phyloP scores from a whole-genome alignment of 2,113 vertebrate genomes.

The Neodon shergylaensis region DNA sequence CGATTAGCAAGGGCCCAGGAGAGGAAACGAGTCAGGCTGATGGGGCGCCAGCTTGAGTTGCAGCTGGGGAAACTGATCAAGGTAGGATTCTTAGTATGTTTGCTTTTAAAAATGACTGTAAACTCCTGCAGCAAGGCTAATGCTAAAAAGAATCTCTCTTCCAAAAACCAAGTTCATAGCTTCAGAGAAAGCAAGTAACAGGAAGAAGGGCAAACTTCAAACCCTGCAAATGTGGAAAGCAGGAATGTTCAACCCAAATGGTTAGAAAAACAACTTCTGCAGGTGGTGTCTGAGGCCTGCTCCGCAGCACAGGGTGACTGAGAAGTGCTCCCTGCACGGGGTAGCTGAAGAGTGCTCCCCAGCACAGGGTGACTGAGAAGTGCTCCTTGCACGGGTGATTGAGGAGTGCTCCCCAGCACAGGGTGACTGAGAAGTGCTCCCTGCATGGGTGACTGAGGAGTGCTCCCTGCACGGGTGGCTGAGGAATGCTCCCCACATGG shows the following conservation, averaged over 20 bases:
- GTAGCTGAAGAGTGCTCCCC: too few species aligned
- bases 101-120: conserved; percentile 34
- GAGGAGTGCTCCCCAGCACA: neutral
- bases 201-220: conserved; percentile 62
- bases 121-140: conserved; percentile 36
- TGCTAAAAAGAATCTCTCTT: conserved; percentile 27
- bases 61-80: neutral
- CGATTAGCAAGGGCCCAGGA: conserved; percentile 2
- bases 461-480: too few species aligned
- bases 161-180: conserved; percentile 55
- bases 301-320: too few species aligned
- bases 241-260: conserved; percentile 55
- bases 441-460: neutral
- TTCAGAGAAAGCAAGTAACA: conserved; percentile 48
- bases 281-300: too few species aligned
- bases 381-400: neutral
- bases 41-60: neutral
- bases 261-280: too few species aligned
- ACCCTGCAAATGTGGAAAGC: conserved; percentile 53
- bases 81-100: conserved; percentile 28
- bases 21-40: neutral
- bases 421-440: too few species aligned
- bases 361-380: neutral
- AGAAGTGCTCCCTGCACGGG: too few species aligned
- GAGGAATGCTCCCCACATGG: neutral